Evolutionary conservation across 2,797 vertebrate species (phyloP).

Genomic region (Sternotherus odoratus): DNA sequence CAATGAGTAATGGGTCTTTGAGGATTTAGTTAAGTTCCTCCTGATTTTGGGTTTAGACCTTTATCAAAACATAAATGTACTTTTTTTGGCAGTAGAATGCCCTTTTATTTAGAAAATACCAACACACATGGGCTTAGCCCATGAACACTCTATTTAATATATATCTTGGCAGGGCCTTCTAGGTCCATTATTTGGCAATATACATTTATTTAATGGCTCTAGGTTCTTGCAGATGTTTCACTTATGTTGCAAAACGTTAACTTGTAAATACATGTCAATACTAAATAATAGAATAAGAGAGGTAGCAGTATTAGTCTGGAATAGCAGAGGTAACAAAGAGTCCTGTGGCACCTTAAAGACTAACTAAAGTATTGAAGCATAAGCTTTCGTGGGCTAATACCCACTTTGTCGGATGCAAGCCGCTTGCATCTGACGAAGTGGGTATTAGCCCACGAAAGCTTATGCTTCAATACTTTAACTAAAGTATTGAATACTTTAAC

Average conservation of each 20-base stretch:
- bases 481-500: too few species aligned
- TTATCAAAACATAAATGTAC: neutral
- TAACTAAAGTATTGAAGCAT: too few species aligned
- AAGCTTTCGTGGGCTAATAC: too few species aligned
- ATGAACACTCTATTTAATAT: neutral
- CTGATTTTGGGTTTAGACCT: neutral
- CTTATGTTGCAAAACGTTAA: neutral
- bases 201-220: neutral
- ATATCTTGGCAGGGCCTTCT: neutral
- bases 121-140: neutral
- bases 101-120: neutral
- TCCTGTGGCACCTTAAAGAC: too few species aligned
- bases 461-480: too few species aligned
- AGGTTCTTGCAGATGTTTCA: neutral
- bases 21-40: neutral
- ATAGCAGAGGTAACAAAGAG: too few species aligned
- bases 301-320: too few species aligned
- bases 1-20: neutral
- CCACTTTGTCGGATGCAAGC: too few species aligned
- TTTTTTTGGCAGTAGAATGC: neutral
- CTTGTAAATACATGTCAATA: neutral
- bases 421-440: too few species aligned
- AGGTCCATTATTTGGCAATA: neutral
- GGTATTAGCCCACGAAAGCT: too few species aligned
- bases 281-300: too few species aligned